Percentiles rank a stretch among this genome's conserved stretches.
Conservation (phyloP, 1,140 invertebrate species). For the Coptotermes formosanus region DNA sequence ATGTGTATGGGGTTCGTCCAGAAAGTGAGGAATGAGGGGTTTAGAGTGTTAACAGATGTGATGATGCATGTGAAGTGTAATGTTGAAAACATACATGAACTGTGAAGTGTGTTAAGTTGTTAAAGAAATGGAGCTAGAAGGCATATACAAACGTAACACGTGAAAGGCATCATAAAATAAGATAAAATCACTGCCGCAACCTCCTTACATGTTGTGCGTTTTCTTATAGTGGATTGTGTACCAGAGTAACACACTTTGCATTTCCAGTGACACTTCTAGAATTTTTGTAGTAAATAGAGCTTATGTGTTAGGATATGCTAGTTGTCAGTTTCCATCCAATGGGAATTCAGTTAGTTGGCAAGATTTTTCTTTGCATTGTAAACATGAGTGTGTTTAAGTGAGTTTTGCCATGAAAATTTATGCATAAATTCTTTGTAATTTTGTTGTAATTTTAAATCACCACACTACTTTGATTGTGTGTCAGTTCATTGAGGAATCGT, state of each 20-base stretch:
- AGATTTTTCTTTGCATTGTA: neutral
- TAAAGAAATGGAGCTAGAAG: neutral
- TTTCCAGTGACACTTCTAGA: constrained; percentile 2
- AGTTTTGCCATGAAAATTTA: neutral
- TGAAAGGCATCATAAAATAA: constrained; percentile 9
- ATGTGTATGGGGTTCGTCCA: constrained; percentile 1
- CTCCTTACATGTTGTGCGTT: neutral
- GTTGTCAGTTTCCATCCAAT: neutral
- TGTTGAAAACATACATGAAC: neutral
- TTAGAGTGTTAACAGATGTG: constrained; percentile 4
- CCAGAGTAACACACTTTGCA: neutral
- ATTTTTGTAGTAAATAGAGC: neutral
- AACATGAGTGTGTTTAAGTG: neutral
- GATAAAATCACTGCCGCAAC: constrained; percentile 24
- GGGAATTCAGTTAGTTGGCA: neutral
- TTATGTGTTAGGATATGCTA: neutral
- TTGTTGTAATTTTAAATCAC: too few species aligned
- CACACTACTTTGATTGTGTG: too few species aligned
- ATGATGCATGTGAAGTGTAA: constrained; percentile 7
- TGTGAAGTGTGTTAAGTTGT: neutral
- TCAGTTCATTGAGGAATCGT: too few species aligned
- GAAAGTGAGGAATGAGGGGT: constrained; percentile 9
- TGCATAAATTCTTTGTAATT: neutral
- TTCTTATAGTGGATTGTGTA: constrained; percentile 8
- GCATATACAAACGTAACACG: neutral